Evolutionary conservation across 2,113 vertebrate genomes (phyloP).

Genomic region (Emberiza fucata): DNA sequence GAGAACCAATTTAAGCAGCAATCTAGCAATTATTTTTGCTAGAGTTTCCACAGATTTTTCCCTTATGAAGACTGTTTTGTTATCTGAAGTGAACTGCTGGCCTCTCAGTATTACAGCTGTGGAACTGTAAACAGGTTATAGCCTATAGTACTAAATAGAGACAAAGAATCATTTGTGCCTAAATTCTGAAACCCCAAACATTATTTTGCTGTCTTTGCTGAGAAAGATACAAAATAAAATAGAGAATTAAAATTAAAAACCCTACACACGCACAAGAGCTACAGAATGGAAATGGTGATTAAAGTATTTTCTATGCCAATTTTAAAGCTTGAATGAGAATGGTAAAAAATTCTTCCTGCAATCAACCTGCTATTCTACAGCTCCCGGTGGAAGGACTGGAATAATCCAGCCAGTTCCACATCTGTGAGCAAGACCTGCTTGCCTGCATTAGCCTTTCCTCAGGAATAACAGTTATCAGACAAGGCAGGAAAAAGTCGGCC

Average conservation of each 20-base stretch:
- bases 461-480: not conserved
- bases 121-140: not conserved
- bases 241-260: not conserved
- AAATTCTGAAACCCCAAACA: not conserved
- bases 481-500: not conserved
- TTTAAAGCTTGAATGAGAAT: not conserved
- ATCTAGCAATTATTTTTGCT: not conserved
- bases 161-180: not conserved
- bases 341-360: not conserved
- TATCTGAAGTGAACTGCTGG: not conserved
- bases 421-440: not conserved
- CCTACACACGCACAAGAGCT: not conserved
- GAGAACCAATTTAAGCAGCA: not conserved
- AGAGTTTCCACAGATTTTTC: not conserved
- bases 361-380: slow-evolving; percentile 22
- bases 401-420: not conserved
- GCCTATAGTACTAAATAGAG: not conserved
- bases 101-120: not conserved
- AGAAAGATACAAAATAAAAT: not conserved
- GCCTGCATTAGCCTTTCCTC: not conserved
- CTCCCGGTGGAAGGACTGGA: not conserved
- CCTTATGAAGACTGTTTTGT: not conserved
- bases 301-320: not conserved
- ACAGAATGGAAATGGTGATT: not conserved
- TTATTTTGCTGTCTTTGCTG: not conserved